Conservation (phyloP, 1,140 invertebrate species). For the Spodoptera litura region DNA sequence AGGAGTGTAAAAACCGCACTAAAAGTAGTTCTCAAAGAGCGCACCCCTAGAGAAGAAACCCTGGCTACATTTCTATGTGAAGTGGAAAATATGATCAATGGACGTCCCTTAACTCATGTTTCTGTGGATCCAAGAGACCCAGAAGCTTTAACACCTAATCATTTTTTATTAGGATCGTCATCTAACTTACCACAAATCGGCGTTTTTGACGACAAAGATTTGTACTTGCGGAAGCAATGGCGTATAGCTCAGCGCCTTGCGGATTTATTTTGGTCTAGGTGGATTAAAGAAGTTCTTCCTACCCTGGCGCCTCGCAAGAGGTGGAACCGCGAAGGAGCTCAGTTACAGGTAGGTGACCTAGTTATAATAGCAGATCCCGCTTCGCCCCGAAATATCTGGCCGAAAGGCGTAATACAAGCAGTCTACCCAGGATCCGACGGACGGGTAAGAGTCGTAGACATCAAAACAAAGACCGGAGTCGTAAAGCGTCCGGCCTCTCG, state of each 20-base stretch:
- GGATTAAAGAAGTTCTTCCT: constrained; percentile 44
- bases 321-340: not conserved
- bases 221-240: constrained; percentile 17
- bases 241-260: constrained; percentile 38
- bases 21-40: constrained; percentile 9
- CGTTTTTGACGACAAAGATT: not conserved
- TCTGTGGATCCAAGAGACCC: not conserved
- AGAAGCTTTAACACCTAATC: constrained; percentile 11
- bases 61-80: not conserved
- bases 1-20: constrained; percentile 7
- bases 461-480: constrained; percentile 15
- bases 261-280: constrained; percentile 51
- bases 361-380: constrained; percentile 43
- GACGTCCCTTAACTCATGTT: constrained; percentile 6
- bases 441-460: constrained; percentile 22
- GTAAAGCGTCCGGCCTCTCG: constrained; percentile 20
- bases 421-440: constrained; percentile 39
- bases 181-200: not conserved
- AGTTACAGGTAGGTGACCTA: constrained; percentile 32
- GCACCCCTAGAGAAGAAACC: not conserved
- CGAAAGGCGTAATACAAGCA: constrained; percentile 3
- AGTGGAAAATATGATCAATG: constrained; percentile 21
- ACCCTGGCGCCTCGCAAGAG: constrained; percentile 27
- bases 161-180: constrained; percentile 1
- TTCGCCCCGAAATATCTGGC: constrained; percentile 39